Base-by-base conservation (phyloP, 2,888 invertebrate genomes). In the Oegoconia quadripuncta region DNA sequence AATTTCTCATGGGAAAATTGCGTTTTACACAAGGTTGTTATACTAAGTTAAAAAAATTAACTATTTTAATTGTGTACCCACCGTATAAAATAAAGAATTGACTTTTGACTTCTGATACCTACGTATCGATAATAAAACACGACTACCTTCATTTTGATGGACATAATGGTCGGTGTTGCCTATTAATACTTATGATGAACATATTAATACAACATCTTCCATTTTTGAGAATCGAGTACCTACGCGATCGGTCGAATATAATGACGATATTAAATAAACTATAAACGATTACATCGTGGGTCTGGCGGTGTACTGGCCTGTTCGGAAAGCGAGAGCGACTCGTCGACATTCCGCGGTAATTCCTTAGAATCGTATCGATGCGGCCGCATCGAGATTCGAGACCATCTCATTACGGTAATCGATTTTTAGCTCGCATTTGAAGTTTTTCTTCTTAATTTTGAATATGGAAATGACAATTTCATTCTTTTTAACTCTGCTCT, bases 341-440 rank as follows among this genome's bases (percentile, higher is more conserved):
- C 57, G 65, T 70, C 76, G 59, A 73, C 84, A 86, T 83, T 86
- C 84, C 86, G 60, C 59, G 47, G 69, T 82, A 81, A 83, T 80
- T 76, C 76, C 74, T 74, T 66, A 72, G 73, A 69, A 66, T 62
- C 59, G 65, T 62, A 52, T 57, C 54, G 56, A 48, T 42, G 43
- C 53, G 42, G 54, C 45, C 50, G 54, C 58, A 50, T 52, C 60
- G 51, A n/a, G n/a, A n/a, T n/a, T n/a, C n/a, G n/a, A 52, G 52
- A 52, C 44, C 59, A 66, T 66, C 65, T 69, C 70, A 70, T 64
- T 59, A 70, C 66, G 61, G 68, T 66, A 65, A 61, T 66, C 58
- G 56, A 56, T 59, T 57, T n/a, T 56, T 11, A n/a, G 8, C 25
- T 11, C 11, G n/a, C 27, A 20, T n/a, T n/a, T n/a, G n/a, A n/a